Base-by-base conservation (phyloP, 2,888 invertebrate genomes). In the Cinara cedri region DNA sequence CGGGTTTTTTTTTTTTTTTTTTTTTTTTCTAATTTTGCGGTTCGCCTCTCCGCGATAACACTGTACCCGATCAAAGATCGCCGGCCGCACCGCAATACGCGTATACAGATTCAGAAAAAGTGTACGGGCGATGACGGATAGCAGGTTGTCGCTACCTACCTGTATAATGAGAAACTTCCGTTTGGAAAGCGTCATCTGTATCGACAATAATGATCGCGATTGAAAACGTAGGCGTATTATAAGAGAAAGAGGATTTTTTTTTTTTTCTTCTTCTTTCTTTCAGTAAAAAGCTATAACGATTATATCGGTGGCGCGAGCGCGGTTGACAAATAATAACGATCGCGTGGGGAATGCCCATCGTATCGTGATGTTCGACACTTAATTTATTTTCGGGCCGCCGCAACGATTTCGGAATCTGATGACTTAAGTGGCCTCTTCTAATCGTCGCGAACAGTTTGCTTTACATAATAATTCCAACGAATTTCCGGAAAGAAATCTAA, bases 131-230 rank as follows among this genome's bases (percentile, higher is more conserved):
- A n/a, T n/a, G n/a, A n/a, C n/a, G n/a, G n/a, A n/a, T 11, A 16
- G 54, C 54, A 26, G 26, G 10, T 4, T 21, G 21, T 62, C 21
- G 72, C 26, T 72, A 62, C 34, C 51, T 72, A n/a, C n/a, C n/a
- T n/a, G n/a, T 13, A 51, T 49, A 51, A 62, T 51, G 34, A 21
- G 19, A 49, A 62, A 51, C 63, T 74, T 74, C 62, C 63, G 46
- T 51, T 74, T 74, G 51, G 63, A 74, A 74, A 74, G 74, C 16
- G 16, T 10, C n/a, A n/a, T n/a, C 10, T 11, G 8, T 60, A 60
- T 16, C 8, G 0, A 63, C 63, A 74, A 74, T n/a, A n/a, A n/a
- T 74, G 42, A 63, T 42, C 34, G 51, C 16, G 19, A 63, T 42
- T 10, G 19, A 4, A 16, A 51, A 51, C 49, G 16, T 49, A n/a